phyloP scores from a whole-genome alignment of 2,888 invertebrate genomes.

The Phymatocera aterrima region DNA sequence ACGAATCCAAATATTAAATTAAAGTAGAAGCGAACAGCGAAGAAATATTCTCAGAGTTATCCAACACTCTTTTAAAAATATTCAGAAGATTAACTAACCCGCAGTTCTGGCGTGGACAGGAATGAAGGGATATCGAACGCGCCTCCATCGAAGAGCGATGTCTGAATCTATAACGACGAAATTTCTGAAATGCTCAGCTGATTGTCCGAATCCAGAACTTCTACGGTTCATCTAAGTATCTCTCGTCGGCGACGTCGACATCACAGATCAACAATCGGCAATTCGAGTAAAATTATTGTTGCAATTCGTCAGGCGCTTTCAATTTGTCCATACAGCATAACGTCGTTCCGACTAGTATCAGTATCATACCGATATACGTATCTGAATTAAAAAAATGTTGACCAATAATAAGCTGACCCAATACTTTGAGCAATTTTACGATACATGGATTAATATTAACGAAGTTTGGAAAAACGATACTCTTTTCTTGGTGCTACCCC shows the following conservation, averaged over 20 bases:
- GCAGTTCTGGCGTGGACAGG: conserved; percentile 32
- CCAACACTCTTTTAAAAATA: not conserved
- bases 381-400: conserved; percentile 73
- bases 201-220: not conserved
- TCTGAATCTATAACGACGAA: not conserved
- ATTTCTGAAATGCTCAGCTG: not conserved
- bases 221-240: not conserved
- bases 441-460: not conserved
- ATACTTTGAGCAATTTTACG: not conserved
- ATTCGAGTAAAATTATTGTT: not conserved
- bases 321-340: conserved; percentile 80
- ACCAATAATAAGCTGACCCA: not conserved
- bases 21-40: not conserved
- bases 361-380: conserved; percentile 78
- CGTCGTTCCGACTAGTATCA: conserved; percentile 79
- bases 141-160: not conserved
- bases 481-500: too few species aligned
- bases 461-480: too few species aligned
- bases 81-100: conserved; percentile 14
- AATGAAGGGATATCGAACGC: conserved; percentile 29
- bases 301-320: conserved; percentile 18
- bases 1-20: not conserved
- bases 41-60: not conserved
- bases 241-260: not conserved
- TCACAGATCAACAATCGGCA: not conserved